phyloP scores from a whole-genome alignment of 2,113 vertebrate genomes.

The Glareola pratincola region DNA sequence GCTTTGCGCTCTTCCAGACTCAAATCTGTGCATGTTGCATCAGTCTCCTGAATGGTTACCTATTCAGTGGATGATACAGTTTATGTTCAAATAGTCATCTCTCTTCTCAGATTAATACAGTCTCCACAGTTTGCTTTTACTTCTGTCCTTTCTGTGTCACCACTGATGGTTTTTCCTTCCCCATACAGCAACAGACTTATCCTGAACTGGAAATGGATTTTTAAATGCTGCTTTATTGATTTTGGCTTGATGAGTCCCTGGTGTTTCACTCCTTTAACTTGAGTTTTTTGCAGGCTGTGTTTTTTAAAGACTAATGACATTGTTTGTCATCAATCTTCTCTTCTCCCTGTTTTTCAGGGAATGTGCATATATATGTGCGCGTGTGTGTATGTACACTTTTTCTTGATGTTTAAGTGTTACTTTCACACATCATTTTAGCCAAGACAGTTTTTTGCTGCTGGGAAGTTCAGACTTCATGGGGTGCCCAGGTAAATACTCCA shows the following conservation, averaged over 20 bases:
- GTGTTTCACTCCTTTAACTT: background rate
- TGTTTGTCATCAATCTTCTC: background rate
- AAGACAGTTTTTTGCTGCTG: background rate
- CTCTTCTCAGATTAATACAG: background rate
- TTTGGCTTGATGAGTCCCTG: constrained; percentile 26
- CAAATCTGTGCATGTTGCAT: background rate
- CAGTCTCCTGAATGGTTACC: background rate
- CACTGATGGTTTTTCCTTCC: constrained; percentile 23
- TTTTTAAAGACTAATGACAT: constrained; percentile 20
- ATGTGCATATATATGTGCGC: fast-evolving
- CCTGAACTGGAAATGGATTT: constrained; percentile 39
- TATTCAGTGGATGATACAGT: background rate
- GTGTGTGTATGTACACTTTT: background rate
- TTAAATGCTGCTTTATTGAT: constrained; percentile 43
- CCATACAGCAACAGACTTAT: background rate
- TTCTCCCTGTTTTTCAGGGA: background rate
- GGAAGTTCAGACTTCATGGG: background rate
- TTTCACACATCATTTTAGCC: background rate
- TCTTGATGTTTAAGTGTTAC: background rate
- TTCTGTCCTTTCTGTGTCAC: background rate
- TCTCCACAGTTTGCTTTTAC: background rate
- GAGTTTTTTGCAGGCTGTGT: background rate
- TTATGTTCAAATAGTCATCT: background rate
- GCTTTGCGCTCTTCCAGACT: background rate
- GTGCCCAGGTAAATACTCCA: background rate